phyloP scores from a whole-genome alignment of 2,797 vertebrate genomes.

The Numenius phaeopus region DNA sequence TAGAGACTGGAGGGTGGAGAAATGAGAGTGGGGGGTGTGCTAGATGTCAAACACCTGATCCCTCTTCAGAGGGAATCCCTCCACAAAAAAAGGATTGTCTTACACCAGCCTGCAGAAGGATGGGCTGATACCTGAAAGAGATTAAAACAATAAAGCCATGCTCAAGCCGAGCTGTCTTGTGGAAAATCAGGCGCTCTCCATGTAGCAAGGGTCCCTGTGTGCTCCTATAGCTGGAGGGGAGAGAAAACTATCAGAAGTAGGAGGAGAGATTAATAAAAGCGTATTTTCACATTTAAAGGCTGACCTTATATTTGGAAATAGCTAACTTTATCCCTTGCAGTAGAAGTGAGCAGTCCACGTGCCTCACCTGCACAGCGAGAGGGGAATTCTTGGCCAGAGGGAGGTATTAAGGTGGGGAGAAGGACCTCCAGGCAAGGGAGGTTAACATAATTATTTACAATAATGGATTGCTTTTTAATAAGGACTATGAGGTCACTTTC shows the following conservation, averaged over 20 bases:
- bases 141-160: slow-evolving; percentile 1
- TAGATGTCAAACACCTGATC: slow-evolving; percentile 15
- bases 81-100: not conserved
- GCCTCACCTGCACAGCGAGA: not conserved
- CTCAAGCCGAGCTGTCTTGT: slow-evolving; percentile 1
- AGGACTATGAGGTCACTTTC: not conserved
- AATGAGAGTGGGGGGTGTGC: not conserved
- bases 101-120: slow-evolving; percentile 15
- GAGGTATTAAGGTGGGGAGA: not conserved
- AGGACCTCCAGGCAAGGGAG: not conserved
- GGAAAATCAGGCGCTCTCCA: not conserved
- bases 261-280: not conserved
- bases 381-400: not conserved
- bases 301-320: slow-evolving; percentile 8
- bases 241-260: not conserved
- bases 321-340: not conserved
- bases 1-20: not conserved
- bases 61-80: slow-evolving; percentile 14
- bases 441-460: not conserved
- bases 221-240: not conserved
- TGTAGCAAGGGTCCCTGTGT: not conserved
- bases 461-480: not conserved
- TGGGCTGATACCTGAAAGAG: slow-evolving; percentile 30
- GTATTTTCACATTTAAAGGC: not conserved
- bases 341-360: not conserved